phyloP scores from a whole-genome alignment of 2,888 invertebrate genomes.

The Lamproptera curius region DNA sequence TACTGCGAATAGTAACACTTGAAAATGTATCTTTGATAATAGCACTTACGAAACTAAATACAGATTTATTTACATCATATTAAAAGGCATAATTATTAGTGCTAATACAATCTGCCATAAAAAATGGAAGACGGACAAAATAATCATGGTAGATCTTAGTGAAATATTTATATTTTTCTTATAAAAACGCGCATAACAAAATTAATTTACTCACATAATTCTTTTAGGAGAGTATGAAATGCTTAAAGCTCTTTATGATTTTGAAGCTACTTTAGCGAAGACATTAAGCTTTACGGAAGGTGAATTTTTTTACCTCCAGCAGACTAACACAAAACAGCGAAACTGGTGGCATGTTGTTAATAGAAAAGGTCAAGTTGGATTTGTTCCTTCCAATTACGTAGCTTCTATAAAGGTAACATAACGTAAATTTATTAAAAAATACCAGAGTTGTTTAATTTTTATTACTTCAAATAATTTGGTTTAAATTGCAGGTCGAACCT shows the following conservation, averaged over 20 bases:
- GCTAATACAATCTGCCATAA: neutral
- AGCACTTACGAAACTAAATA: neutral
- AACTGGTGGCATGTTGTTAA: conserved; percentile 95
- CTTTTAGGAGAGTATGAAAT: conserved; percentile 85
- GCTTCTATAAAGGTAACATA: conserved; percentile 82
- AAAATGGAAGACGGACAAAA: conserved; percentile 49
- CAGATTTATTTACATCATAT: neutral
- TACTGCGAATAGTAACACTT: neutral
- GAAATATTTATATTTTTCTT: neutral
- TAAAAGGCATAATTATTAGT: neutral
- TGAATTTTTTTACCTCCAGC: conserved; percentile 89
- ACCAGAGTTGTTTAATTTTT: too few relatives aligned
- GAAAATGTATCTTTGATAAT: neutral
- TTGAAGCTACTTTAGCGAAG: conserved; percentile 90
- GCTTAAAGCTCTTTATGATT: conserved; percentile 90
- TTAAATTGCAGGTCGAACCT: conserved; percentile 83
- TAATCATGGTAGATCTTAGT: conserved; percentile 19
- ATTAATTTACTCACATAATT: too few relatives aligned
- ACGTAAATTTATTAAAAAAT: too few relatives aligned
- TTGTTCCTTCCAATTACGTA: conserved; percentile 93
- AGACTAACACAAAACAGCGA: conserved; percentile 86
- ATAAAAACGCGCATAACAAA: neutral
- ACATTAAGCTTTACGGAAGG: conserved; percentile 89
- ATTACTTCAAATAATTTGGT: too few relatives aligned
- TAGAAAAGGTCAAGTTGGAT: conserved; percentile 88